Evolutionary conservation across 1,140 invertebrate species (phyloP), one percentile per base, ranked within the genome.

Genomic region (Pygmarrhopalites habei): DNA sequence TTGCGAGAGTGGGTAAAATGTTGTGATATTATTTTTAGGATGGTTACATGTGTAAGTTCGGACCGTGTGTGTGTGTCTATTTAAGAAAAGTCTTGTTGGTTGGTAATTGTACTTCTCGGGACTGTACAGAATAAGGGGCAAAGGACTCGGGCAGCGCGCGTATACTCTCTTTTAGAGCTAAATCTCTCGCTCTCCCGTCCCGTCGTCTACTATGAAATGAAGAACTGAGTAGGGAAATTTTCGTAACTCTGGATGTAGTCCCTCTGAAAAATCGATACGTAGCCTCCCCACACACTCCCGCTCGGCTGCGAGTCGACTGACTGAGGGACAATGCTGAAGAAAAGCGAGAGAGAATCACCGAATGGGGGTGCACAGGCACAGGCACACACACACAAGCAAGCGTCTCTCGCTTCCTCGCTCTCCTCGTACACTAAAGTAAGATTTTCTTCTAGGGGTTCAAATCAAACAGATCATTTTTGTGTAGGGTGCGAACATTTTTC

Each of bases 361-460:
- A 43, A 30, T 41, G n/a, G 46, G 23, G 35, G 44, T 58, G 41
- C 15, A 58, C 30, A 56, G 23, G 26, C 26, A 44, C 17, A 21
- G 5, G 32, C 15, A 35, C 32, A 35, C 32, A 35, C 32, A 35
- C 32, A 35, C 32, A 35, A 7, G n/a, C n/a, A n/a, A n/a, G n/a
- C n/a, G n/a, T 46, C 44, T 65, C 67, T 61, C 28, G 30, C 29
- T 49, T 46, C 66, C 56, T 57, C 61, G 64, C 67, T 58, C 60
- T 68, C 66, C 71, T 63, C 64, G 49, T 65, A 65, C 59, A 29
- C 47, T 56, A n/a, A 32, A 56, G 12, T 41, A 32, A 46, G 25
- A 51, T 64, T 71, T 66, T 66, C 53, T 63, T 49, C 60, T 55
- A 67, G 60, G 58, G 72, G 65, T 65, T 58, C 67, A 73, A 60